Conservation (phyloP, 2,797 vertebrate species). For the Cuniculus paca region DNA sequence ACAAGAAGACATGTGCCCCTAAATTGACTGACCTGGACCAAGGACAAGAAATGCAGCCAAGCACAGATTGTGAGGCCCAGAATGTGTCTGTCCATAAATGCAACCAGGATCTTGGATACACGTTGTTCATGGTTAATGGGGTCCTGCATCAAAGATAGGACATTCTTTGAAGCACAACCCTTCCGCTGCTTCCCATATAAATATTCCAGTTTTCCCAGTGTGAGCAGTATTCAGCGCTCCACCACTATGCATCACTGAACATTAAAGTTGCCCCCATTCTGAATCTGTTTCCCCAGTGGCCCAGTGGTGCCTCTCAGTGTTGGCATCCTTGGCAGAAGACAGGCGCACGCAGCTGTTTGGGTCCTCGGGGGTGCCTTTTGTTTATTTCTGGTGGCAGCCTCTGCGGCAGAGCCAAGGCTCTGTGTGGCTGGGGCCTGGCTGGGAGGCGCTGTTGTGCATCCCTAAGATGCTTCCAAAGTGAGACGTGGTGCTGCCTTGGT, state of each 20-base stretch:
- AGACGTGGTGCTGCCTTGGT: not conserved
- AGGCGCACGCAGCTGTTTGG: slow-evolving; percentile 57
- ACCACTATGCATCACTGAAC: not conserved
- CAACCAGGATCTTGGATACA: not conserved
- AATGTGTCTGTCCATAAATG: not conserved
- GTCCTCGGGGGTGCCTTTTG: slow-evolving; percentile 58
- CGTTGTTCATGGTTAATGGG: not conserved
- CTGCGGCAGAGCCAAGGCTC: not conserved
- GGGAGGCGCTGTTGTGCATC: not conserved
- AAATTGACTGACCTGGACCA: not conserved
- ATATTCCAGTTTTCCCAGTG: not conserved
- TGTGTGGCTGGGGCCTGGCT: not conserved
- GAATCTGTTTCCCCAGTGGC: not conserved
- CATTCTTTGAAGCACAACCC: slow-evolving; percentile 3
- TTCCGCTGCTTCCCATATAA: not conserved
- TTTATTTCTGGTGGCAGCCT: slow-evolving; percentile 32
- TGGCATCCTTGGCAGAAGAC: slow-evolving; percentile 53
- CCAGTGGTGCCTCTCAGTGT: not conserved
- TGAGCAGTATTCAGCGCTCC: not conserved
- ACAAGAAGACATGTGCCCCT: not conserved
- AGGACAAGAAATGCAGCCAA: not conserved
- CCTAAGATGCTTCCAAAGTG: not conserved
- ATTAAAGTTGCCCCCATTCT: not conserved
- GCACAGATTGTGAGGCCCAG: not conserved
- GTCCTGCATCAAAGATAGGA: not conserved